phyloP scores from a whole-genome alignment of 2,113 vertebrate genomes.

The Mystacornis crossleyi region DNA sequence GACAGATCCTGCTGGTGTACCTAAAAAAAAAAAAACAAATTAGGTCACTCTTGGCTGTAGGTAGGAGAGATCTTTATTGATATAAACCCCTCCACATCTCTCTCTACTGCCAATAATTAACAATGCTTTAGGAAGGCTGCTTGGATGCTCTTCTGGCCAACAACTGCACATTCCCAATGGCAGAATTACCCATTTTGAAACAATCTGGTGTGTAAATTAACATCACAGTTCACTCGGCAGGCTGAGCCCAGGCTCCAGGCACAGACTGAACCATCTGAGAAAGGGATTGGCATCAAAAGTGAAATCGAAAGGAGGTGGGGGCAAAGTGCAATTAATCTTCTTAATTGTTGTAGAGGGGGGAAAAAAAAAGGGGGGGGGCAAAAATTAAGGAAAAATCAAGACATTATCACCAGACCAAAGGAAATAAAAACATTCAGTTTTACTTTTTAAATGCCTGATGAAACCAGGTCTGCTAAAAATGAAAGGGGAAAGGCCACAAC shows the following conservation, averaged over 20 bases:
- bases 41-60: constrained; percentile 40
- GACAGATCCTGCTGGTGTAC: constrained; percentile 1
- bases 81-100: not conserved
- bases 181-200: not conserved
- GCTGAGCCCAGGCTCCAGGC: not conserved
- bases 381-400: not conserved
- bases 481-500: not conserved
- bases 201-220: not conserved
- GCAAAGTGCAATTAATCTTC: not conserved
- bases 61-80: not conserved
- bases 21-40: not conserved
- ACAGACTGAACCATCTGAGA: not conserved
- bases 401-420: not conserved
- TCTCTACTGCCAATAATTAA: not conserved
- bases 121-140: not conserved
- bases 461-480: not conserved
- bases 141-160: not conserved
- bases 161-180: not conserved
- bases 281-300: not conserved
- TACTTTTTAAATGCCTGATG: not conserved
- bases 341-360: accelerated
- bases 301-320: not conserved
- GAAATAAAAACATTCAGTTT: not conserved
- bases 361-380: not conserved
- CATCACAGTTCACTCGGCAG: not conserved